Percentiles rank a stretch among this genome's conserved stretches.
These are phyloP conservation scores for Cryptus viduatorius DNA, from an alignment of 2,888 invertebrate species.

Conservation along the genomic window DNA sequence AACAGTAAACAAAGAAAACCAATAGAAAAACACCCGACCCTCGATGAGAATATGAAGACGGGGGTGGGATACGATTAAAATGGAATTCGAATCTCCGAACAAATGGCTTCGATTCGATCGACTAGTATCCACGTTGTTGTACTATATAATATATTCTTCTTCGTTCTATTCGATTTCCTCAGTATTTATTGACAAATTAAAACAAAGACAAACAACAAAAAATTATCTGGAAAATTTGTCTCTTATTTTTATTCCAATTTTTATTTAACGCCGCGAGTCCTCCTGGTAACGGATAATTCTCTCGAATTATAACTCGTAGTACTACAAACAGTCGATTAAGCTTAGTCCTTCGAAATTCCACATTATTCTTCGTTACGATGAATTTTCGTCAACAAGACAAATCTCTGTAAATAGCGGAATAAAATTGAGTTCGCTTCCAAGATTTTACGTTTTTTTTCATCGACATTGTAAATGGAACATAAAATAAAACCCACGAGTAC, in stretches of 20 bases:
- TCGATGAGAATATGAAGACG: constrained; percentile 8
- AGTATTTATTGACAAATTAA: constrained; percentile 60
- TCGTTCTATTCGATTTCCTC: constrained; percentile 57
- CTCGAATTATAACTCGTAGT: background rate
- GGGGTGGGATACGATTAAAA: background rate
- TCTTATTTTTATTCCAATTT: constrained; percentile 14
- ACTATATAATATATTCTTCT: constrained; percentile 53
- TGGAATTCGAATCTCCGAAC: constrained; percentile 31
- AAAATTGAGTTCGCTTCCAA: no score
- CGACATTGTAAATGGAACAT: no score
- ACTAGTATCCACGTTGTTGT: constrained; percentile 54
- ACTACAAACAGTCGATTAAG: background rate
- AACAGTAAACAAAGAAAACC: constrained; percentile 17
- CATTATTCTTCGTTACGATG: no score
- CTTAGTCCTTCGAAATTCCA: no score
- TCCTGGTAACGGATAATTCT: background rate
- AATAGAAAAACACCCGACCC: constrained; percentile 55
- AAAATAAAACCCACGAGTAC: no score
- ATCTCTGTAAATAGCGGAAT: background rate
- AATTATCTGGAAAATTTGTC: background rate
- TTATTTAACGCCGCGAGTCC: background rate
- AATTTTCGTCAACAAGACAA: background rate
- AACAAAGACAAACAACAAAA: constrained; percentile 12
- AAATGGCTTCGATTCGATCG: constrained; percentile 34
- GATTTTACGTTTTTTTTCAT: no score